Base-by-base conservation (phyloP, 2,797 vertebrate genomes). In the Neosilurus hyrtlii region DNA sequence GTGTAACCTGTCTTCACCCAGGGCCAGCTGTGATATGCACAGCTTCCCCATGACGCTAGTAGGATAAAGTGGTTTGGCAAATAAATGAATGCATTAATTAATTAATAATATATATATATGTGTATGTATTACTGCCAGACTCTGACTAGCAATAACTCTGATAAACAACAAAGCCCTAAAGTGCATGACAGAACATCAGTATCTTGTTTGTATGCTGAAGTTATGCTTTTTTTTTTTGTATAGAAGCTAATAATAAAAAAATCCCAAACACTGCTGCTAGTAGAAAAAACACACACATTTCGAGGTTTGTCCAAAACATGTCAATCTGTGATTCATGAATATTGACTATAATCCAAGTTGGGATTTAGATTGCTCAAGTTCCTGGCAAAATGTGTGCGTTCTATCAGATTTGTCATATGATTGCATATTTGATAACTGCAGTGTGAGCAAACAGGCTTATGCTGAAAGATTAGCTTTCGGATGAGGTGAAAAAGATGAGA, bases 311-410 rank as follows among this genome's bases (percentile, higher is more conserved):
- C 49, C 35, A 61, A 74, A 79, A 83, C 49, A 86, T 79, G 73
- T 62, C 79, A 76, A 65, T 66, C 43, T 62, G 56, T 84, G 86
- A 79, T 78, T 80, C 80, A 82, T 80, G 71, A 84, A 66, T 59
- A 83, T 51, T 83, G 67, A 81, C 79, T 12, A 72, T 20, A 26
- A 56, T 84, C 70, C 86, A 87, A 26, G 52, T 16, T 75, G 51
- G 72, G 80, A 86, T 86, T 84, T 73, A 59, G 66, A 82, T 77
- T 20, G 66, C 75, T 86, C 72, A 66, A 61, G 71, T 72, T 80
- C 56, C 83, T 84, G 80, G 80, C 80, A 86, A 67, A 74, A 49
- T 70, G 52, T 74, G 54, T 80, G 76, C 82, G 63, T 84, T 83
- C 81, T 84, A 57, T 83, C 56, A 84, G 35, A 79, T 79, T 83